These are phyloP conservation scores for Pundamilia nyererei DNA, from an alignment of 2,113 vertebrate species.

Conservation along the genomic window DNA sequence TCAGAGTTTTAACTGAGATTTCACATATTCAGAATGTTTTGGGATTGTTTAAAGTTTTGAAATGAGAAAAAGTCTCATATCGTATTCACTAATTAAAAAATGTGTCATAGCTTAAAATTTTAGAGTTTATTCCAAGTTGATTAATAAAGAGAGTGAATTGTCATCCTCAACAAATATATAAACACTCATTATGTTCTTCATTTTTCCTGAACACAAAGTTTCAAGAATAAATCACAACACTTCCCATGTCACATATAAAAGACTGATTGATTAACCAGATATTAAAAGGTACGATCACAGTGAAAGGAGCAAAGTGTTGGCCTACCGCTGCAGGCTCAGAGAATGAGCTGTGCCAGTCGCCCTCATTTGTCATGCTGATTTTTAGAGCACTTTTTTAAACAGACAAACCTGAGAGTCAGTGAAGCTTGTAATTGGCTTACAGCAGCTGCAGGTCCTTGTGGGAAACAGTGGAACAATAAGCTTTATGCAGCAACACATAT, in stretches of 20 bases:
- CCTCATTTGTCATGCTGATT: background rate
- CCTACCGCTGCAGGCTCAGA: background rate
- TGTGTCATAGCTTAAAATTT: background rate
- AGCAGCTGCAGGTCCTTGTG: background rate
- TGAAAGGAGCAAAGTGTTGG: background rate
- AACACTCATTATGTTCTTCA: background rate
- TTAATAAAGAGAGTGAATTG: background rate
- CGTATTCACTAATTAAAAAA: background rate
- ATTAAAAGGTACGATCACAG: background rate
- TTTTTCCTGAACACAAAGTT: background rate
- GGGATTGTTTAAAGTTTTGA: background rate
- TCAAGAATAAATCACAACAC: background rate
- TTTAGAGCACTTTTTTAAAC: background rate
- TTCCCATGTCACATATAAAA: background rate
- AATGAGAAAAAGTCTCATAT: background rate
- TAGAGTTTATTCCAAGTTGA: background rate
- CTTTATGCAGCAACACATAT: background rate
- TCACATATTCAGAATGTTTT: background rate
- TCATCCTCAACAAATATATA: background rate
- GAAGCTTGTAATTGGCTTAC: constrained; percentile 28
- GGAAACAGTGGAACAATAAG: background rate
- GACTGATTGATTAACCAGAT: background rate
- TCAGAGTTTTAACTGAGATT: background rate
- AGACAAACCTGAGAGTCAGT: background rate
- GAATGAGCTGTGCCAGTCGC: background rate